Evolutionary conservation across 2,888 invertebrate genomes (phyloP), one percentile per base, ranked within the genome.

Genomic region (Cyclophora punctaria): DNA sequence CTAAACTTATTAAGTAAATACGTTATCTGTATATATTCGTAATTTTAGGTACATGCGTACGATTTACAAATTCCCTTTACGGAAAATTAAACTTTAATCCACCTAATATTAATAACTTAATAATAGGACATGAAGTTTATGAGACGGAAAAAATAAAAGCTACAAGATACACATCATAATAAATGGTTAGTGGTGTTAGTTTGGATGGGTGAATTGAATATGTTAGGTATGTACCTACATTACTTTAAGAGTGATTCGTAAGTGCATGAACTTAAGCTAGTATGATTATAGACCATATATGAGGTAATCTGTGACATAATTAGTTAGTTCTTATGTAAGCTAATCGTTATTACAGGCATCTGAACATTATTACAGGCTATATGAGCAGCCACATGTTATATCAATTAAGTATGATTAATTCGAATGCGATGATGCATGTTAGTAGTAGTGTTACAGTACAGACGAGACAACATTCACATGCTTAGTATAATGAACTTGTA

Each of bases 401-500:
- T 52, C 50, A 52, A 55, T 59, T 56, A 57, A 48, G 55, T 58
- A 51, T 37, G 5, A 37, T 37, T 37, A 37, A 37, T 37, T 4
- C 37, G 37, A 53, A 52, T 48, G 42, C 50, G 53, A 55, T 45
- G 50, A 37, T 45, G 48, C 35, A 47, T 52, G 51, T 48, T 48
- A 47, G 37, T 52, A 52, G 41, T 55, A 40, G 44, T 56, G 44
- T 51, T 51, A 37, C 40, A 46, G 35, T 20, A 45, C 5, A 6
- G 48, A 48, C 47, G 48, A 45, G 50, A 62, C 57, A 57, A 59
- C 51, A 56, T 55, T 47, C 48, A 57, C 78, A 78, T 80, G 79
- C 80, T 66, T 62, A 71, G 64, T 73, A 37, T 37, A 68, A 66
- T 44, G 69, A 71, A 66, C 66, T 71, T 74, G 72, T 84, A 85